A percentile compares a stretch with the other conserved stretches of the same genome.
phyloP scores from a whole-genome alignment of 2,888 invertebrate species.

The Stenodema calcarata region DNA sequence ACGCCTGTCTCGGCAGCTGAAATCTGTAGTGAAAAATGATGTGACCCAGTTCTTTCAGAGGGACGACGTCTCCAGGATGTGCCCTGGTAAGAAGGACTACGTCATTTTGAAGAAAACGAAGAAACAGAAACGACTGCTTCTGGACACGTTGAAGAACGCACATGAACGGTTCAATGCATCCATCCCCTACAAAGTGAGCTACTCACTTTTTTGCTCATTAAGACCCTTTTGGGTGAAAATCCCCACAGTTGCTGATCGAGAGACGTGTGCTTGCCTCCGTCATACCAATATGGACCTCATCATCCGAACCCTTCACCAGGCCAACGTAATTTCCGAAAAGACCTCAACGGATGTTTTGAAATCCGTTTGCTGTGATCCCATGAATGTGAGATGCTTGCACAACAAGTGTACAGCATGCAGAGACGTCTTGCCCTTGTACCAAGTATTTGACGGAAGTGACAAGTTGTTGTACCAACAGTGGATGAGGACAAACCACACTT shows the following conservation, averaged over 20 bases:
- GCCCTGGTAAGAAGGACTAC: constrained; percentile 49
- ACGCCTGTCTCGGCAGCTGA: background rate
- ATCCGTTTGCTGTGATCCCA: background rate
- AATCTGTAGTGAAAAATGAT: background rate
- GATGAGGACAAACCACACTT: background rate
- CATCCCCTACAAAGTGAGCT: background rate
- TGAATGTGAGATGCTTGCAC: constrained; percentile 17
- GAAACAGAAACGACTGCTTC: constrained; percentile 42
- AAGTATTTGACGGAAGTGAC: background rate
- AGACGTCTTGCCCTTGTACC: background rate
- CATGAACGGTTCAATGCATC: background rate
- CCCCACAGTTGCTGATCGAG: background rate
- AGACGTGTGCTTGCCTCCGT: background rate
- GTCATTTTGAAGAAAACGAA: constrained; percentile 16
- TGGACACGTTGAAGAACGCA: constrained; percentile 21
- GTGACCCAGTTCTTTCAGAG: constrained; percentile 32
- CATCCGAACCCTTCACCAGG: background rate
- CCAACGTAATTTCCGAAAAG: background rate
- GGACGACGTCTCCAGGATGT: constrained; percentile 41
- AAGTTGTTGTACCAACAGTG: background rate
- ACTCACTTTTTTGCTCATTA: background rate
- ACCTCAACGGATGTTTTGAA: background rate
- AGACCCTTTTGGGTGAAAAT: constrained; percentile 2
- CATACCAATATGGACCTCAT: background rate
- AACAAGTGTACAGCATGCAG: background rate